Conservation (phyloP, 2,888 invertebrate species). For the Hydroisotoma schaefferi region DNA sequence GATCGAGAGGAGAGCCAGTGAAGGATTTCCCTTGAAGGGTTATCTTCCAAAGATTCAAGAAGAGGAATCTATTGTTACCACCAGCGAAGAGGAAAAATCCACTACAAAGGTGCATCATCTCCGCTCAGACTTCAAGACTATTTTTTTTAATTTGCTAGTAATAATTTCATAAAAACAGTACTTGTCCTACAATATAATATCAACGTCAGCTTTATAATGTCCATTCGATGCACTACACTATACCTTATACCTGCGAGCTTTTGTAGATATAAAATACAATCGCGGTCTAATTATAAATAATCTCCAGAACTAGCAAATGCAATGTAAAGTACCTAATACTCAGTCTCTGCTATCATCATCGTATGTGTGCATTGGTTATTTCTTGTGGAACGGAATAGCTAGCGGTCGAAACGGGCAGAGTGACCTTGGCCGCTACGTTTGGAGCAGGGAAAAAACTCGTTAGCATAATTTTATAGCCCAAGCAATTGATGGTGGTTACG, state of each 20-base stretch:
- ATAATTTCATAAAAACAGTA: no score
- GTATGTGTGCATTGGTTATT: neutral
- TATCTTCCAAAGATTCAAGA: slow-evolving; percentile 1
- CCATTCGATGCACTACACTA: neutral
- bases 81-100: slow-evolving; percentile 14
- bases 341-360: neutral
- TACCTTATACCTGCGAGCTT: neutral
- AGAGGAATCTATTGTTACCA: slow-evolving; percentile 14
- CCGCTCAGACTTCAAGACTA: no score
- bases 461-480: slow-evolving; percentile 47
- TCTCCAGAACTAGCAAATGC: no score
- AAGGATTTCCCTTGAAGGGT: slow-evolving; percentile 27
- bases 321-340: no score
- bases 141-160: no score
- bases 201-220: no score
- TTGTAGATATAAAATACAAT: no score
- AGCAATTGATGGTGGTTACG: slow-evolving; percentile 10
- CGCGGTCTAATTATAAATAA: no score
- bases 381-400: slow-evolving; percentile 14
- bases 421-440: slow-evolving; percentile 49
- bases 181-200: no score
- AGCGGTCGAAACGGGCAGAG: slow-evolving; percentile 47
- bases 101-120: neutral
- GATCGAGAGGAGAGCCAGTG: slow-evolving; percentile 27
- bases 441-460: slow-evolving; percentile 48